phyloP scores from a whole-genome alignment of 2,888 invertebrate genomes.

The Orthosia cruda region DNA sequence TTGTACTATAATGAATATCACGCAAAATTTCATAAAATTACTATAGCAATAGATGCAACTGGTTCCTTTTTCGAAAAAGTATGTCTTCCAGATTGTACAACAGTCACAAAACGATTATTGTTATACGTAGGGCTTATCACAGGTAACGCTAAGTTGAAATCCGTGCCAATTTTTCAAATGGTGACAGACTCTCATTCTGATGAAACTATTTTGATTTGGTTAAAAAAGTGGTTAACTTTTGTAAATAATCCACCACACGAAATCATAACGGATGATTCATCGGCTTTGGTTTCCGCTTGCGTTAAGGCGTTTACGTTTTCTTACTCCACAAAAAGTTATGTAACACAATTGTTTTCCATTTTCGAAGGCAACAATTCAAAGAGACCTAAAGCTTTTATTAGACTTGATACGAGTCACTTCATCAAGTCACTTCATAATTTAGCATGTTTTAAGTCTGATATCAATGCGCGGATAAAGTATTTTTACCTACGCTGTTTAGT shows the following conservation, averaged over 20 bases:
- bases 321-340: conserved; percentile 1
- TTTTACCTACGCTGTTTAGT: no score
- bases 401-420: no score
- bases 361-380: no score
- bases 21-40: no score
- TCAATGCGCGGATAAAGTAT: no score
- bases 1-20: no score
- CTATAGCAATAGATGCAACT: no score
- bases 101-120: neutral
- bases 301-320: neutral
- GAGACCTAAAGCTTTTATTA: no score
- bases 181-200: neutral
- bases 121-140: conserved; percentile 12
- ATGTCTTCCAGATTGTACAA: conserved; percentile 2
- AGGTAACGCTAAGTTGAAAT: neutral
- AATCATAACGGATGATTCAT: neutral
- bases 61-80: conserved; percentile 11
- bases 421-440: no score
- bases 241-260: neutral
- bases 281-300: neutral
- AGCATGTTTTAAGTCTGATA: no score
- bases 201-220: neutral
- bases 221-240: neutral
- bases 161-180: conserved; percentile 12
- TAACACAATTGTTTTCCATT: no score